phyloP scores from a whole-genome alignment of 2,888 invertebrate species.

The Dryobotodes eremita region DNA sequence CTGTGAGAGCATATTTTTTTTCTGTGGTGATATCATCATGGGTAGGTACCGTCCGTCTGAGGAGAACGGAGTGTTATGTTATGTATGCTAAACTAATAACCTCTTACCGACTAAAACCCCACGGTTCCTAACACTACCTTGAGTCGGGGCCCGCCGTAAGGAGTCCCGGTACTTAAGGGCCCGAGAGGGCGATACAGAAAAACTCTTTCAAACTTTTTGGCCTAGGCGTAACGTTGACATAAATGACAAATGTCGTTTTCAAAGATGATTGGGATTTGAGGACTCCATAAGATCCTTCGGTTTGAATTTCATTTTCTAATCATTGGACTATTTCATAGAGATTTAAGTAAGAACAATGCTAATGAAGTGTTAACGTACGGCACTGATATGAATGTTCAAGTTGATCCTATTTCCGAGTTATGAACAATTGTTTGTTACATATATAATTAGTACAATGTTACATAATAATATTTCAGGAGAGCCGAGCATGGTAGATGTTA shows the following conservation, averaged over 20 bases:
- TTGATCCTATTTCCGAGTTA: background rate
- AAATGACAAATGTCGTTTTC: conserved; percentile 16
- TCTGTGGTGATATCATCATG: too few species aligned
- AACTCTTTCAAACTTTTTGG: background rate
- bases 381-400: conserved; percentile 18
- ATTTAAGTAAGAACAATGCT: background rate
- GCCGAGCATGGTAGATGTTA: too few species aligned
- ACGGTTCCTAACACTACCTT: background rate
- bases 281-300: background rate
- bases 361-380: conserved; percentile 36
- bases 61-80: background rate
- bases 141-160: background rate
- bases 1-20: background rate
- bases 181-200: background rate
- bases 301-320: conserved; percentile 7
- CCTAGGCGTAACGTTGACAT: background rate
- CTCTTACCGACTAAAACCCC: background rate
- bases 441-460: background rate
- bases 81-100: background rate
- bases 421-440: background rate
- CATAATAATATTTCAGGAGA: conserved; percentile 31
- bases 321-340: background rate
- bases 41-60: background rate
- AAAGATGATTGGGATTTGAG: background rate
- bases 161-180: background rate